Base-by-base conservation (phyloP, 92 coral and sea anemone genomes). In the Montipora capitata region DNA sequence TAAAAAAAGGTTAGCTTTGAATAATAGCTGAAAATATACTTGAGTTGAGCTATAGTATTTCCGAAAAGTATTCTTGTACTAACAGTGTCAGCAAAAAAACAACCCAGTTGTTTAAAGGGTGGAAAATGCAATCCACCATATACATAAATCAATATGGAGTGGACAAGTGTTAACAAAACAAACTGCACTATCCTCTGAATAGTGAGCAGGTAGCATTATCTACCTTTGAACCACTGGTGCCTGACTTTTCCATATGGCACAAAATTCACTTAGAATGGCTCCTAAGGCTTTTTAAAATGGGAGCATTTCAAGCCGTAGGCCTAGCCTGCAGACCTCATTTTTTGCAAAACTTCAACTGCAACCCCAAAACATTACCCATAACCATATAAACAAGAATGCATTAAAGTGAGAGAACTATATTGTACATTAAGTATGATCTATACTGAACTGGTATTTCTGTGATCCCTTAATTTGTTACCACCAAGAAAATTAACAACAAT, bases 161-260 rank as follows among this genome's bases (percentile, higher is more conserved):
- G 72, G 72, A 64, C 69, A 64, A 64, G 69, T 64, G 74, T 68
- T 68, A 68, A 68, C 74, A 68, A 68, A 68, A 68, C 74, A 68
- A 68, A 40, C 74, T 68, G 74, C 74, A 9, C 74, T 68, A 68
- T 68, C 74, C 74, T 2, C 76, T 70, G 76, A 70, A 70, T 70
- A 70, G 76, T 40, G 48, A 70, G 17, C 48, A 70, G 45, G 17
- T 70, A 43, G 49, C 76, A 70, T 40, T 70, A 70, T 70, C 76
- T 70, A 70, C 76, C 76, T 40, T 70, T 70, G 76, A 70, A 70
- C 76, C 76, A 70, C 76, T n/a, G 10, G 76, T 43, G 54, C 76
- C 48, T 70, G 48, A 70, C 76, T 70, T 70, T 70, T 70, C 76
- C 76, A 70, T 66, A 56, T 56, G 62, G 62, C 14, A 64, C 40